Evolutionary conservation across 92 coral and sea anemone genomes (phyloP).

Genomic region (Parazoanthus darwini): DNA sequence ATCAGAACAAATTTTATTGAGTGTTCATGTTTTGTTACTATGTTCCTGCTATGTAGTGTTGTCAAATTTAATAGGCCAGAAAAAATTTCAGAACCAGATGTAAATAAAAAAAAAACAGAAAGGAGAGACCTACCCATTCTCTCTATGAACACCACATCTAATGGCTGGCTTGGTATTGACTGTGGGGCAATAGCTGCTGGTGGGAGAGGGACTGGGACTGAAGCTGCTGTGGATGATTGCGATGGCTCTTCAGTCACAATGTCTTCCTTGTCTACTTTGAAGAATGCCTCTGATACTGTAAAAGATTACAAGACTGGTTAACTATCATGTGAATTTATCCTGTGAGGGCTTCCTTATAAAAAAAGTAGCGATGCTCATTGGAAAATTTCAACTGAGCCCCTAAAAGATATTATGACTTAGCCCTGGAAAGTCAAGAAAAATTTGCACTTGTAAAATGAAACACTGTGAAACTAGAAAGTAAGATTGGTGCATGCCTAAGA

Average conservation of each 20-base stretch:
- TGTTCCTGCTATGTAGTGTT: no score
- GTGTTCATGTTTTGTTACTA: no score
- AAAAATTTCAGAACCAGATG: background rate
- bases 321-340: background rate
- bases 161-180: constrained; percentile 91
- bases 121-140: constrained; percentile 69
- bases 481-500: no score
- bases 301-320: background rate
- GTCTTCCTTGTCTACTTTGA: constrained; percentile 96
- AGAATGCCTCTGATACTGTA: constrained; percentile 82
- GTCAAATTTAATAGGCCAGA: no score
- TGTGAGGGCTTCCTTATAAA: no score
- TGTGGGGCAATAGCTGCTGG: constrained; percentile 59
- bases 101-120: background rate
- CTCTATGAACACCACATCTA: constrained; percentile 88
- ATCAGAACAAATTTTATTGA: no score
- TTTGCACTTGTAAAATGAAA: no score
- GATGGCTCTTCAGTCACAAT: constrained; percentile 69
- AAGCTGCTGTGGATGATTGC: constrained; percentile 50
- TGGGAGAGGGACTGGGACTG: constrained; percentile 76
- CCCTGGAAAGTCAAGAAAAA: no score
- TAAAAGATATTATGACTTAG: no score
- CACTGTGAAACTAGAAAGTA: no score
- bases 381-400: no score
- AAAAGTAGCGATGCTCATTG: no score